Percentiles rank a stretch among this genome's conserved stretches.
Conservation (phyloP, 2,113 vertebrate species). For the Girardinichthys multiradiatus region DNA sequence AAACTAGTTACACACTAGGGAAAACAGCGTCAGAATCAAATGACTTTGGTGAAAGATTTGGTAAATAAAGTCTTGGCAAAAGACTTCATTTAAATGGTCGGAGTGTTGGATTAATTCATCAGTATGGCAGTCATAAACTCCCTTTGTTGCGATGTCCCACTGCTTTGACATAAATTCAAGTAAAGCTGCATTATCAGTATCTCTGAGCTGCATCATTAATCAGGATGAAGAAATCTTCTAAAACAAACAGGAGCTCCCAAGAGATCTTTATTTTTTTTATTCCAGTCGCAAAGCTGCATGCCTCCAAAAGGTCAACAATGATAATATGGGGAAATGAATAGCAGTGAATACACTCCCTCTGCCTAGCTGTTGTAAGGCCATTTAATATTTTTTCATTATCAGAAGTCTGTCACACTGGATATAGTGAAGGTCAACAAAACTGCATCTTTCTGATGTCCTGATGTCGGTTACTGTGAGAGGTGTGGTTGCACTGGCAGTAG, state of each 20-base stretch:
- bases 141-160: neutral
- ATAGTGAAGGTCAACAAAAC: neutral
- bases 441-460: neutral
- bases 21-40: neutral
- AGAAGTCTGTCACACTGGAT: neutral
- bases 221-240: neutral
- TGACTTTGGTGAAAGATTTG: no score
- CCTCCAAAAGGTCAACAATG: slow-evolving; percentile 11
- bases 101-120: neutral
- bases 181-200: neutral
- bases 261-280: slow-evolving; percentile 3
- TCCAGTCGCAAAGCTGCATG: neutral
- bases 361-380: slow-evolving; percentile 8
- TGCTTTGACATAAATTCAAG: neutral
- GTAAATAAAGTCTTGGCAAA: neutral
- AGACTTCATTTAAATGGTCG: slow-evolving; percentile 3
- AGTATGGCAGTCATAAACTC: neutral
- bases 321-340: neutral
- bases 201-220: neutral
- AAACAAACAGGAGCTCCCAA: neutral
- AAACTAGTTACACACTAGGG: no score
- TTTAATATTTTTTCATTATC: neutral
- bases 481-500: slow-evolving; percentile 20
- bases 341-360: neutral
- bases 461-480: slow-evolving; percentile 5